Base-by-base conservation (phyloP, 2,797 vertebrate species). In the Emydoidea blandingii region DNA sequence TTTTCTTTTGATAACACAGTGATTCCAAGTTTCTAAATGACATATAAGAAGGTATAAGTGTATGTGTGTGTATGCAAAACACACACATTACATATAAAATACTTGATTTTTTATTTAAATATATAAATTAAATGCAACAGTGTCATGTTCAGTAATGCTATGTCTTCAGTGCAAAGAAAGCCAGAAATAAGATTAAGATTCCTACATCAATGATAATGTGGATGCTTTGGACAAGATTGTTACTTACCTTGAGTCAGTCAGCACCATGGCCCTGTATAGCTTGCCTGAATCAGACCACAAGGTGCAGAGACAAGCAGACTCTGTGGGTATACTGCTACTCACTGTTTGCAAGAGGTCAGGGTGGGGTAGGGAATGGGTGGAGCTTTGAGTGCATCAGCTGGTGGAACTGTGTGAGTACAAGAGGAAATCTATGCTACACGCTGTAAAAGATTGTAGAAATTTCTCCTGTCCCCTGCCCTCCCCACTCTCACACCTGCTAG, bases 91-190 rank as follows among this genome's bases (percentile, higher is more conserved):
- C 89, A 93, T 87, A 83, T 80, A 78, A 86, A 57, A 92, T 88
- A 72, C 31, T 85, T 95, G 96, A 91, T 52, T 86, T 88, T 93
- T 95, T 80, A 86, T 94, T 94, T 91, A 95, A 96, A 96, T 74
- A 52, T 91, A 74, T 29, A 84, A 59, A 87, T 81, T 87, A 84
- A 86, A 92, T 94, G 31, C 29, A 91, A 90, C 91, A 91, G 82
- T 88, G 56, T 52, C 68, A 88, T 44, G 27, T 92, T 84, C 94
- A 16, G 81, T 72, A 87, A 0, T 85, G 44, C 68, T 31, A 31
- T 86, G 84, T 34, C 68, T 34, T 23, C 68, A 76, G 29, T n/a
- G 41, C 19, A 72, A 68, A 41, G 10, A 72, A 72, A 72, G n/a
- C n/a, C 68, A 72, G 37, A 72, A 41, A 72, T 37, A 41, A 72